Conservation (phyloP, 2,888 invertebrate species). For the Drosophila sordidula region DNA sequence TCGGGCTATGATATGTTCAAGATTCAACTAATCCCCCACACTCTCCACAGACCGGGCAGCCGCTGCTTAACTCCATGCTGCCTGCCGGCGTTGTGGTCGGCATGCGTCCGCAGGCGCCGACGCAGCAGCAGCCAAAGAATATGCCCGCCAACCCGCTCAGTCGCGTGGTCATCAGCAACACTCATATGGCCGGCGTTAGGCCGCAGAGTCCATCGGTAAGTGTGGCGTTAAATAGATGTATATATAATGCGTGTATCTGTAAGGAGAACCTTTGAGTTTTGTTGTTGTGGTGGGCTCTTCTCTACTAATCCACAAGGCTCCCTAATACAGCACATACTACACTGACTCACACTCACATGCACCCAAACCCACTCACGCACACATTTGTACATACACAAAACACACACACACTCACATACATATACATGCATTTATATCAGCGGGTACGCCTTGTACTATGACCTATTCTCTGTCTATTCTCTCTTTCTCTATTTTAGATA, state of each 20-base stretch:
- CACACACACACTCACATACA: constrained; percentile 22
- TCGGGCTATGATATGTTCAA: constrained; percentile 62
- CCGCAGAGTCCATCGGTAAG: constrained; percentile 90
- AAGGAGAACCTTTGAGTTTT: constrained; percentile 24
- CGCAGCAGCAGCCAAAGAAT: constrained; percentile 90
- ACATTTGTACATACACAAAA: neutral
- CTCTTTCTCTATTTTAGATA: constrained; percentile 87
- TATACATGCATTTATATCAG: constrained; percentile 37
- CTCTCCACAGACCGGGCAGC: constrained; percentile 85
- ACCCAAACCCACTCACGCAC: constrained; percentile 17
- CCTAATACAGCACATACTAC: constrained; percentile 27
- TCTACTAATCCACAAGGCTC: constrained; percentile 65
- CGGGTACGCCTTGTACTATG: constrained; percentile 32
- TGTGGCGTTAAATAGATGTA: constrained; percentile 12
- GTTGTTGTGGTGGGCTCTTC: constrained; percentile 66
- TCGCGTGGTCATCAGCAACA: constrained; percentile 93
- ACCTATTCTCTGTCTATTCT: constrained; percentile 47
- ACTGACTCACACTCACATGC: constrained; percentile 34
- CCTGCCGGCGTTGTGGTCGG: constrained; percentile 93
- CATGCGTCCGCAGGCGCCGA: constrained; percentile 91
- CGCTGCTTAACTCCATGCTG: constrained; percentile 88
- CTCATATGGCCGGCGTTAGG: constrained; percentile 92
- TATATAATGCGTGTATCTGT: constrained; percentile 20
- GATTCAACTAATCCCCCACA: constrained; percentile 19
- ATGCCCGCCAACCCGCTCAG: constrained; percentile 90